Percentiles rank a stretch among this genome's conserved stretches.
These are phyloP conservation scores for Heliconius ethilla DNA, from an alignment of 2,888 invertebrate species.

Conservation along the genomic window DNA sequence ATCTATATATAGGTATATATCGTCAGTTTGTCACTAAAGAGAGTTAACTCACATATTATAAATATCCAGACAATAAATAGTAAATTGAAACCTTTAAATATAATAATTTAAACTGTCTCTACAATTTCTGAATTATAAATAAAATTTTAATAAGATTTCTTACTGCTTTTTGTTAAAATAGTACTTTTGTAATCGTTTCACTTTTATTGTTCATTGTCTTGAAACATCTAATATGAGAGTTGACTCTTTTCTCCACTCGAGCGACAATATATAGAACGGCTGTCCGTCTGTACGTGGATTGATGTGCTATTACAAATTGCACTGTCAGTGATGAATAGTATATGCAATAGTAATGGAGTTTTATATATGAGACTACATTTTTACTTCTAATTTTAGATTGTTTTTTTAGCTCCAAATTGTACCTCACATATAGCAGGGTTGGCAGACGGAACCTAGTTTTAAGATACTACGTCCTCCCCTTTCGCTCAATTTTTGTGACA, in stretches of 20 bases:
- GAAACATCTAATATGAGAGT: not conserved
- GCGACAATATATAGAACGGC: constrained; percentile 18
- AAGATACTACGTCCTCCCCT: too few relatives aligned
- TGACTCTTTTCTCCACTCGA: not conserved
- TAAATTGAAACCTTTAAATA: too few relatives aligned
- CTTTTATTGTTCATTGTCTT: too few relatives aligned
- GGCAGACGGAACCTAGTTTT: too few relatives aligned
- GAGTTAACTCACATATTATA: not conserved
- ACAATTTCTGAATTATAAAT: too few relatives aligned
- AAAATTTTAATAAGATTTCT: too few relatives aligned
- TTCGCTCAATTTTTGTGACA: too few relatives aligned
- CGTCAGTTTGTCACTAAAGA: not conserved
- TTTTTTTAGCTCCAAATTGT: not conserved
- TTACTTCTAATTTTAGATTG: not conserved
- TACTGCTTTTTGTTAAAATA: too few relatives aligned
- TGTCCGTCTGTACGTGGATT: constrained; percentile 23
- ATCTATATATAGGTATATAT: not conserved
- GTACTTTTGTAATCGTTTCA: too few relatives aligned
- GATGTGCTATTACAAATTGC: constrained; percentile 30
- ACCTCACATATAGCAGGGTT: too few relatives aligned
- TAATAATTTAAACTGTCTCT: too few relatives aligned
- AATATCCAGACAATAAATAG: not conserved
- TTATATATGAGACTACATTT: not conserved
- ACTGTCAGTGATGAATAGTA: constrained; percentile 24
- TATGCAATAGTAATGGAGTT: constrained; percentile 20